Evolutionary conservation across 2,113 vertebrate species (phyloP).

Genomic region (Sinosuthora webbiana): DNA sequence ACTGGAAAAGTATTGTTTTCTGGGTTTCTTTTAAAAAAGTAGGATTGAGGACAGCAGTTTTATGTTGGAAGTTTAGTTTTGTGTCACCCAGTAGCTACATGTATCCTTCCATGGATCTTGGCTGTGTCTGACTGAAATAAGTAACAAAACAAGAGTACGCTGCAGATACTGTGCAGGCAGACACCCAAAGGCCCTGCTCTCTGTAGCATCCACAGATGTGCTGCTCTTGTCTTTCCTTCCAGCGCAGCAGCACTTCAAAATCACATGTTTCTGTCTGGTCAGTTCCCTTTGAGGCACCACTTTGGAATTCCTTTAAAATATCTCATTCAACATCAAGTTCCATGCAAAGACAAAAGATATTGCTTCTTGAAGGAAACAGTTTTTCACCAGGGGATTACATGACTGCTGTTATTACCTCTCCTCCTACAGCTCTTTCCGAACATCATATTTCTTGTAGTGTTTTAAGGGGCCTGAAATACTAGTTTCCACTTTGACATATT

Average conservation of each 20-base stretch:
- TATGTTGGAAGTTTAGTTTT: background rate
- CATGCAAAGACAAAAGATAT: background rate
- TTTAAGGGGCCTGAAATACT: background rate
- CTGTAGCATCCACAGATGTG: background rate
- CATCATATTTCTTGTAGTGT: background rate
- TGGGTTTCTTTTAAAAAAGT: background rate
- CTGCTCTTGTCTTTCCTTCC: conserved; percentile 9
- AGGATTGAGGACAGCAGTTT: background rate
- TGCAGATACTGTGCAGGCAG: background rate
- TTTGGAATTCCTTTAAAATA: conserved; percentile 26
- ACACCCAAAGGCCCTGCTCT: background rate
- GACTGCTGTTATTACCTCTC: background rate
- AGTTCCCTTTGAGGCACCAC: conserved; percentile 4
- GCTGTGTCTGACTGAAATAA: background rate
- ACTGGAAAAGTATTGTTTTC: background rate
- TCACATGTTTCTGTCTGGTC: conserved; percentile 18
- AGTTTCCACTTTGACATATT: conserved; percentile 25
- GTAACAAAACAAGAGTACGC: background rate
- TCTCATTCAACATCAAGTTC: background rate
- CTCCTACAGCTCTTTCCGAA: background rate
- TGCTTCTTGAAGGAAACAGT: background rate
- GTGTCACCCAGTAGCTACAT: background rate
- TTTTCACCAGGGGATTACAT: background rate
- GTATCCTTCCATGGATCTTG: background rate
- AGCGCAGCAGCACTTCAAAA: conserved; percentile 36